Evolutionary conservation across 1,140 invertebrate species (phyloP).

Genomic region (Amphibalanus amphitrite): DNA sequence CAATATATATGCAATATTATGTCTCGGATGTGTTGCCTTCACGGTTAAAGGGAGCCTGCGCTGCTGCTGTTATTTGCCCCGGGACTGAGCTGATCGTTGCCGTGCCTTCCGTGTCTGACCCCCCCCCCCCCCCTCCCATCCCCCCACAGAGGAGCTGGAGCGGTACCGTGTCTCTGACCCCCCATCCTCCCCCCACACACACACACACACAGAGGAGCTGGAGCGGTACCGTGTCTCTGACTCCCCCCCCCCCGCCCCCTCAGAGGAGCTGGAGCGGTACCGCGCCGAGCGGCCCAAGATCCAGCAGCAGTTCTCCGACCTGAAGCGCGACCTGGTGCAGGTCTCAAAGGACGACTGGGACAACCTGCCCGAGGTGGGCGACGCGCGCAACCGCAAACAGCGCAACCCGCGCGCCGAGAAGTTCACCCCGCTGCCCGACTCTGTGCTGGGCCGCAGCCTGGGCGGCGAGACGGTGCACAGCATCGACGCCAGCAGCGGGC

Average conservation of each 20-base stretch:
- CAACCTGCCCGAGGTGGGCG: constrained; percentile 94
- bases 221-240: too few relatives aligned
- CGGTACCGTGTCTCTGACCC: too few relatives aligned
- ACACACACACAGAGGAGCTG: too few relatives aligned
- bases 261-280: constrained; percentile 77
- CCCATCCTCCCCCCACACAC: too few relatives aligned
- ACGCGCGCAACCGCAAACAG: constrained; percentile 94
- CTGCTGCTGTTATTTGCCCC: too few relatives aligned
- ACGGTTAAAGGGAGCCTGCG: too few relatives aligned
- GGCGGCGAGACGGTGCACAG: constrained; percentile 60
- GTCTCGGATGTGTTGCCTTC: too few relatives aligned
- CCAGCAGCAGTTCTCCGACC: constrained; percentile 97
- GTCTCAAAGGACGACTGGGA: constrained; percentile 91
- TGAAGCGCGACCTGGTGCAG: constrained; percentile 75
- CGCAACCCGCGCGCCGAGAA: constrained; percentile 87
- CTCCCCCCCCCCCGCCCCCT: constrained; percentile 36
- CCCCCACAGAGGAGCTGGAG: too few relatives aligned
- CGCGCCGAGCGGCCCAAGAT: constrained; percentile 98
- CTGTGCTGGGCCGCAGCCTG: constrained; percentile 76
- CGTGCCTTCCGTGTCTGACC: too few relatives aligned
- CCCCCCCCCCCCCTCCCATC: too few relatives aligned
- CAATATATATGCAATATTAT: too few relatives aligned
- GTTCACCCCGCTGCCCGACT: constrained; percentile 94
- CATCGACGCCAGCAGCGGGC: constrained; percentile 66
- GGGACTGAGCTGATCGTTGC: too few relatives aligned